Percentiles rank a stretch among this genome's conserved stretches.
phyloP scores from a whole-genome alignment of 2,888 invertebrate species.

The Craniophora ligustri region DNA sequence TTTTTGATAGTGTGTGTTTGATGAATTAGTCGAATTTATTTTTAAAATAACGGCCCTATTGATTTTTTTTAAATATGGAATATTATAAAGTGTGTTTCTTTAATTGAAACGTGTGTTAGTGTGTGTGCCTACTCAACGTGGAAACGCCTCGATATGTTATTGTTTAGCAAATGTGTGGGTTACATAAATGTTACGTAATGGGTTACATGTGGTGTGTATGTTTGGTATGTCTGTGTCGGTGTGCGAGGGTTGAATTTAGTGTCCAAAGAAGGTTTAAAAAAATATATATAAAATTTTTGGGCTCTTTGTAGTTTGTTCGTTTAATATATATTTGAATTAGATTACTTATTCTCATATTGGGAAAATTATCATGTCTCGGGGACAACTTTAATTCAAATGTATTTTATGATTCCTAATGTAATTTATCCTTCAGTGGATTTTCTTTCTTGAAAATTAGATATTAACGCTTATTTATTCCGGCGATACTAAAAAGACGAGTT shows the following conservation, averaged over 20 bases:
- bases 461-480: too few relatives aligned
- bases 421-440: too few relatives aligned
- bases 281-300: too few relatives aligned
- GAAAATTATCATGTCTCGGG: too few relatives aligned
- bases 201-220: conserved; percentile 46
- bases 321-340: too few relatives aligned
- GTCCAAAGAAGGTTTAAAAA: not conserved
- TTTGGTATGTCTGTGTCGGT: conserved; percentile 54
- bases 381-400: too few relatives aligned
- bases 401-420: too few relatives aligned
- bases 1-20: conserved; percentile 45
- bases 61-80: conserved; percentile 9
- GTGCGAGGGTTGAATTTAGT: conserved; percentile 42
- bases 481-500: too few relatives aligned
- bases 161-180: conserved; percentile 20
- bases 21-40: conserved; percentile 11
- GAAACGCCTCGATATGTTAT: conserved; percentile 7
- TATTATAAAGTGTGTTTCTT: conserved; percentile 20
- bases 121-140: conserved; percentile 25
- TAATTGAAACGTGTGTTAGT: conserved; percentile 43
- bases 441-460: too few relatives aligned
- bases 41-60: not conserved
- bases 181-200: conserved; percentile 60
- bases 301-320: not conserved
- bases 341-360: too few relatives aligned